Evolutionary conservation across 1,140 invertebrate genomes (phyloP), one percentile per base, ranked within the genome.

Genomic region (Drosophila watanabei): DNA sequence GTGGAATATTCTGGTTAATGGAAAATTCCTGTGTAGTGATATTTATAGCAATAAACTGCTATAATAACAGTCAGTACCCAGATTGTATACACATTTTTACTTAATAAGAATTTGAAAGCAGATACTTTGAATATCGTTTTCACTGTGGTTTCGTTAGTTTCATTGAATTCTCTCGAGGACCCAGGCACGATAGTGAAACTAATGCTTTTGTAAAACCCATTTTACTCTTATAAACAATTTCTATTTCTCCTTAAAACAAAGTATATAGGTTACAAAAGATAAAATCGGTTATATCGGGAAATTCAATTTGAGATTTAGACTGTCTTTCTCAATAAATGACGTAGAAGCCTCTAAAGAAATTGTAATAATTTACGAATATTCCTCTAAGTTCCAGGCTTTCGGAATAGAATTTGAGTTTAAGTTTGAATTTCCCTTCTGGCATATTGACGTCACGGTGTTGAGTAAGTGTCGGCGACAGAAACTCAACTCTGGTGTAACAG

Each of bases 361-460:
- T 24, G 24, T 24, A 20, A 16, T 30, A 4, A 1, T 0, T 16
- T 11, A 30, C n/a, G 11, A n/a, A 30, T n/a, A n/a, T 30, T 30
- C 16, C 13, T 11, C 4, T 32, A 41, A 46, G 16, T 20, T 54
- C 7, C 8, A 32, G 5, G 18, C 39, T 11, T 11, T 1, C 1
- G 8, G n/a, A 24, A 24, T 24, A 24, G 24, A 24, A 24, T 24
- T 24, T 24, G 7, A 11, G 49, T 28, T 33, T 14, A 6, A 59
- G 30, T 30, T 46, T 33, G 13, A 59, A 14, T 30, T 46, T 33
- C 1, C 32, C 6, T 20, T 43, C 41, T 58, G 39, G 18, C 60
- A 68, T n/a, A 59, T 49, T 72, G 86, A 88, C 85, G 82, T 82
- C 86, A 88, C 46, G 46, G 75, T 71, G 81, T 89, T 85, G 77